Evolutionary conservation across 1,140 invertebrate genomes (phyloP), one percentile per base, ranked within the genome.

Genomic region (Dryas iulia): DNA sequence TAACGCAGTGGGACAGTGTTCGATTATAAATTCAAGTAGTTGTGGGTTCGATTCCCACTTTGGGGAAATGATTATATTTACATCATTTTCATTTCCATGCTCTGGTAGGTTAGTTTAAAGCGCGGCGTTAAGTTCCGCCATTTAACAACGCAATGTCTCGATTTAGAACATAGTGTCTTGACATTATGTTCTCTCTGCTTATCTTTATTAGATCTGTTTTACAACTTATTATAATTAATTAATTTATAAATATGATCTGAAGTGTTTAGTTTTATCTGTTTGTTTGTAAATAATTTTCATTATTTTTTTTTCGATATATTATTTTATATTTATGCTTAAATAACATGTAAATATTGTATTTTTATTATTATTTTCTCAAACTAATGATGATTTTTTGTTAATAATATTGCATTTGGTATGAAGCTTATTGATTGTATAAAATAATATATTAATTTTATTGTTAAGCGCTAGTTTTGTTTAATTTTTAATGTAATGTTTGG

Each of bases 341-440:
- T 8, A 47, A 21, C 39, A 18, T 67, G 66, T 67, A 67, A 81
- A 83, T 83, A 83, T 78, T 74, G 77, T 77, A 80, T 76, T 78
- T 76, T 69, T 73, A 67, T n/a, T n/a, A n/a, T n/a, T 66, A 72
- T 71, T 69, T 35, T 68, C 79, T 79, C 74, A 79, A 77, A 73
- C 73, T 79, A 74, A 73, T 70, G 69, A 59, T 68, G n/a, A n/a
- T 63, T 52, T 35, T 47, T 18, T 21, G n/a, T 8, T 47, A 47
- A 2, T 61, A 56, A 70, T 26, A 47, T 1, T 47, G 14, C 18
- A 18, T 31, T 21, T 21, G 39, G 39, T 8, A 18, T 47, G 14
- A 47, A 47, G 21, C 7, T 39, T 5, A 31, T 58, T 21, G 25
- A 61, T 61, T 61, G 24, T 61, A 61, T 57, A n/a, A 39, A 47